Evolutionary conservation across 2,888 invertebrate genomes (phyloP).

Genomic region (Leptothorax acervorum): DNA sequence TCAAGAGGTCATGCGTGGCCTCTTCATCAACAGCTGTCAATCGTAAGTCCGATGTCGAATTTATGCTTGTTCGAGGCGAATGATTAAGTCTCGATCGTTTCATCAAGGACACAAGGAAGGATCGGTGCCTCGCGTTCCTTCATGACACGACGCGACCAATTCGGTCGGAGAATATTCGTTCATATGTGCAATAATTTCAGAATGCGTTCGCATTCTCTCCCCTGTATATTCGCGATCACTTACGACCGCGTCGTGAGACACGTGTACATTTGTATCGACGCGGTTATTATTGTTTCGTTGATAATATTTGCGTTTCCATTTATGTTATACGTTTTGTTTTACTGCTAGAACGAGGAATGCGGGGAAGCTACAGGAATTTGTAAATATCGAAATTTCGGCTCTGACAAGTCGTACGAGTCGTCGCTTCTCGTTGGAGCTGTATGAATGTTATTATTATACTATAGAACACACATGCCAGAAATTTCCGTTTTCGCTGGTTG

Average conservation of each 20-base stretch:
- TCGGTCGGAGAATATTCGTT: slow-evolving; percentile 61
- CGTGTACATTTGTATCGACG: slow-evolving; percentile 44
- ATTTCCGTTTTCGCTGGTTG: slow-evolving; percentile 24
- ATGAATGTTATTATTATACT: slow-evolving; percentile 19
- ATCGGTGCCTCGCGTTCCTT: slow-evolving; percentile 29
- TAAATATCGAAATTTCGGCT: slow-evolving; percentile 62
- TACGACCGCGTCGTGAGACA: slow-evolving; percentile 26
- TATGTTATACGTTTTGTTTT: slow-evolving; percentile 34
- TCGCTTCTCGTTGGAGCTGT: slow-evolving; percentile 25
- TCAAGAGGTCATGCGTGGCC: slow-evolving; percentile 17
- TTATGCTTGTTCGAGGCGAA: slow-evolving; percentile 65
- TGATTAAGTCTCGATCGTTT: slow-evolving; percentile 58
- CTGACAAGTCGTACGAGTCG: slow-evolving; percentile 7
- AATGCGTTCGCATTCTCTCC: slow-evolving; percentile 57
- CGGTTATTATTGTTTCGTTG: slow-evolving; percentile 59
- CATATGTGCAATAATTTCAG: slow-evolving; percentile 76
- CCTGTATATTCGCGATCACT: slow-evolving; percentile 45
- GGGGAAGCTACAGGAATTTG: slow-evolving; percentile 45
- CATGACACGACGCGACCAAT: slow-evolving; percentile 39
- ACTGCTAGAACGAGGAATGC: slow-evolving; percentile 25
- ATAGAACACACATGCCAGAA: background rate
- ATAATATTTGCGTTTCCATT: slow-evolving; percentile 13
- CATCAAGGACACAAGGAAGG: slow-evolving; percentile 55
- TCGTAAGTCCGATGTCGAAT: slow-evolving; percentile 74
- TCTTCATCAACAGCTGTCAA: slow-evolving; percentile 72